phyloP scores from a whole-genome alignment of 2,888 invertebrate species.

The Habroteleia sp. region DNA sequence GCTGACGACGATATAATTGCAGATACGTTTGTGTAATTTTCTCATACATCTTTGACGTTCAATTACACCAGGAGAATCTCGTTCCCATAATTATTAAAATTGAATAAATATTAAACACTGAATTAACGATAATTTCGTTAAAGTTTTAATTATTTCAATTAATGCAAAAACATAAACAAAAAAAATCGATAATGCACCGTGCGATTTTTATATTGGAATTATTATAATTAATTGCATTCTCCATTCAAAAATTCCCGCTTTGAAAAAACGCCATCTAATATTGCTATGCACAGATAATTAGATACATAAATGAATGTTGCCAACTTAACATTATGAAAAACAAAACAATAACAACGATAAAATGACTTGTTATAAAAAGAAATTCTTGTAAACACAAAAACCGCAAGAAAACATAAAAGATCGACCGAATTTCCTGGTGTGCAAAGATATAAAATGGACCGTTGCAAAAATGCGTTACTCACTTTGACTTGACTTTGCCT shows the following conservation, averaged over 20 bases:
- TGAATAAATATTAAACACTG: conserved; percentile 15
- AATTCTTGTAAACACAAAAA: not conserved
- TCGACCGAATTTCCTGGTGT: conserved; percentile 12
- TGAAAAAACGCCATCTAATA: not conserved
- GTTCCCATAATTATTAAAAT: conserved; percentile 44
- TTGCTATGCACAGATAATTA: no score
- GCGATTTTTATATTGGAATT: no score
- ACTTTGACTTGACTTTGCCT: conserved; percentile 28
- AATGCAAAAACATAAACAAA: no score
- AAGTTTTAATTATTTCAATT: no score
- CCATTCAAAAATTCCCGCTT: no score
- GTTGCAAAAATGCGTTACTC: conserved; percentile 27
- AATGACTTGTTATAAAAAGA: no score
- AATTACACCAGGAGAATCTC: conserved; percentile 27
- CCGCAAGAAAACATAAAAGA: conserved; percentile 1
- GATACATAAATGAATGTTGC: no score
- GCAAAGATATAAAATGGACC: no score
- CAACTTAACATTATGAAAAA: not conserved
- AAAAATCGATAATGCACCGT: no score
- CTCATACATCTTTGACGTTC: conserved; percentile 42
- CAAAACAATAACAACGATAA: not conserved
- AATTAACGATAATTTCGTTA: conserved; percentile 6
- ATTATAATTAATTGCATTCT: no score
- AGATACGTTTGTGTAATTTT: conserved; percentile 19
- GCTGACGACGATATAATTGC: conserved; percentile 42